These are phyloP conservation scores for Apodemia duryi DNA, from an alignment of 2,888 invertebrate genomes.

Conservation along the genomic window DNA sequence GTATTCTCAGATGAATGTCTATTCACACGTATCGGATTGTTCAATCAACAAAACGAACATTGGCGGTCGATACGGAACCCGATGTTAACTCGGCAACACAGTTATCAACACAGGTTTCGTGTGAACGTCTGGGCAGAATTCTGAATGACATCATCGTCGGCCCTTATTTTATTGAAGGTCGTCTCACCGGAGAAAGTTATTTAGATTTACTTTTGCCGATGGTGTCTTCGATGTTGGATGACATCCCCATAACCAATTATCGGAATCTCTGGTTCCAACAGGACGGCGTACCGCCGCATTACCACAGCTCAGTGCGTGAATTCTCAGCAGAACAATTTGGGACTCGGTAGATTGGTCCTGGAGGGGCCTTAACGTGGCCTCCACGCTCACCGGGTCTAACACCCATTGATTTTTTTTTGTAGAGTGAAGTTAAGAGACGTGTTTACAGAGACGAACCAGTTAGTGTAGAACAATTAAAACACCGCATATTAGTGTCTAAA, in stretches of 20 bases:
- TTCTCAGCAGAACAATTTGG: background rate
- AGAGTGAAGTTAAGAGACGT: background rate
- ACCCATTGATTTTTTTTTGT: background rate
- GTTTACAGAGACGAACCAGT: background rate
- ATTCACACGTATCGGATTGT: no score
- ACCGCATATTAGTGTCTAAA: constrained; percentile 2
- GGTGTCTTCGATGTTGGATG: background rate
- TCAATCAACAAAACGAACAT: no score
- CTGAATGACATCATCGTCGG: background rate
- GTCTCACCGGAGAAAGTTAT: constrained; percentile 4
- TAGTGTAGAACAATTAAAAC: background rate
- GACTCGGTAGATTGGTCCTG: background rate
- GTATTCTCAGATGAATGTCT: no score
- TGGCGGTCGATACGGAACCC: background rate
- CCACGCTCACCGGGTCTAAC: background rate
- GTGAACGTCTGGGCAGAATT: background rate
- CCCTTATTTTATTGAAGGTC: constrained; percentile 10
- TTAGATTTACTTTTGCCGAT: background rate
- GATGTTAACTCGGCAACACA: background rate
- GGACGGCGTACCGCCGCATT: constrained; percentile 5
- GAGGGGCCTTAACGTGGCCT: background rate
- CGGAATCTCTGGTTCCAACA: constrained; percentile 4
- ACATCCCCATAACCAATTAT: background rate
- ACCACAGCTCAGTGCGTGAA: background rate
- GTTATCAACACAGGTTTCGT: background rate